These are phyloP conservation scores for Cotesia glomerata DNA, from an alignment of 1,140 invertebrate species.

Conservation along the genomic window DNA sequence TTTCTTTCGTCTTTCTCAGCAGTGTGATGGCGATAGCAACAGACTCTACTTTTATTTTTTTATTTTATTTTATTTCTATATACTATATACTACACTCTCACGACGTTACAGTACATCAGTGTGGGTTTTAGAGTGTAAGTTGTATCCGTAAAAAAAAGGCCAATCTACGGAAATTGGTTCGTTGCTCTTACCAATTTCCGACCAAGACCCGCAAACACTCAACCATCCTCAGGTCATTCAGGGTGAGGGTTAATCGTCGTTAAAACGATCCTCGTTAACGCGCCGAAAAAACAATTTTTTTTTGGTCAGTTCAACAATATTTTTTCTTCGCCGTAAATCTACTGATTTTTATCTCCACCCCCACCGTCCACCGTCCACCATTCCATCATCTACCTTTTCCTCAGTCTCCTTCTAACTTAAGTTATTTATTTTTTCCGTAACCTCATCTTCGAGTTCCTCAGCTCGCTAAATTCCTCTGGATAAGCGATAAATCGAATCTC, in stretches of 20 bases:
- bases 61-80: background rate
- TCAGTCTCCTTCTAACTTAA: background rate
- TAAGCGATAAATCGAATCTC: constrained; percentile 21
- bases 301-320: constrained; percentile 21
- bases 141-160: constrained; percentile 28
- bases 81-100: background rate
- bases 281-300: constrained; percentile 41
- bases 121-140: background rate
- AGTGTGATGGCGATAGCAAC: too few species aligned
- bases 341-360: background rate
- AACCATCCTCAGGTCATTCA: constrained; percentile 47
- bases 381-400: background rate
- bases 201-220: constrained; percentile 53
- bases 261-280: constrained; percentile 62
- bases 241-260: constrained; percentile 59
- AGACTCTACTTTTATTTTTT: background rate
- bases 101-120: too few species aligned
- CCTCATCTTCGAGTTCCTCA: too few species aligned
- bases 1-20: too few species aligned
- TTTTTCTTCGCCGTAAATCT: background rate
- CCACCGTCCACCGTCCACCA: background rate
- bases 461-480: background rate
- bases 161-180: constrained; percentile 62
- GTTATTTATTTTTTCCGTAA: too few species aligned
- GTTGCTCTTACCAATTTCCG: constrained; percentile 59